phyloP scores from a whole-genome alignment of 2,888 invertebrate genomes.

The Macaria liturata region DNA sequence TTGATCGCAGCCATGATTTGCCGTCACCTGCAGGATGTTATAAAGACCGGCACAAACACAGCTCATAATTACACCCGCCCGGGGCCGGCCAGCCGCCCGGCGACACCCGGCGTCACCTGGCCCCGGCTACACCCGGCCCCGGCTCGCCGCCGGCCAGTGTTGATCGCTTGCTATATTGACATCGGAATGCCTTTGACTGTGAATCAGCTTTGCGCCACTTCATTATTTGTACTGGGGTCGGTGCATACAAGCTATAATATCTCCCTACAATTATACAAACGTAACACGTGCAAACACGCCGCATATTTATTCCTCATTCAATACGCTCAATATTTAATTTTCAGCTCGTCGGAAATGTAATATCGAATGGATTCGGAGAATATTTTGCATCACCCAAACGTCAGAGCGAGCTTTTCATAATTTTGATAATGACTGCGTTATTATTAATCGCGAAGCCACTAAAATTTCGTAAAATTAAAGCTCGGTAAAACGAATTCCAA shows the following conservation, averaged over 20 bases:
- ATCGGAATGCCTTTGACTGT: constrained; percentile 66
- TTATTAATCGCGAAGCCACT: no score
- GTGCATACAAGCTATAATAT: constrained; percentile 16
- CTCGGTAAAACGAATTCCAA: no score
- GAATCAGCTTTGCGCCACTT: constrained; percentile 60
- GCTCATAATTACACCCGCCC: constrained; percentile 62
- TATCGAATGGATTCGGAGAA: constrained; percentile 14
- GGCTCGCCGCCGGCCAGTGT: constrained; percentile 42
- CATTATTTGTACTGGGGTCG: constrained; percentile 47
- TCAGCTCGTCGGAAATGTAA: constrained; percentile 9
- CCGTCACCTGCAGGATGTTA: constrained; percentile 77
- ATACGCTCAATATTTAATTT: constrained; percentile 13
- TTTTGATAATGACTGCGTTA: constrained; percentile 4
- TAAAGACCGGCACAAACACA: constrained; percentile 63
- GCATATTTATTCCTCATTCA: constrained; percentile 6
- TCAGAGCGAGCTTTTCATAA: constrained; percentile 14
- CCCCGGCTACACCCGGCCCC: constrained; percentile 34
- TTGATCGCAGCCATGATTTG: constrained; percentile 69
- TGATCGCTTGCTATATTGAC: constrained; percentile 63
- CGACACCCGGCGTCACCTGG: constrained; percentile 21
- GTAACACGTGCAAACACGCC: constrained; percentile 3
- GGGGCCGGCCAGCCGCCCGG: constrained; percentile 30
- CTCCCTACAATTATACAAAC: constrained; percentile 16
- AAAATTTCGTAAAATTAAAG: no score
- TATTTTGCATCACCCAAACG: constrained; percentile 7